Evolutionary conservation across 2,888 invertebrate species (phyloP).

Genomic region (Aphrophora alni): DNA sequence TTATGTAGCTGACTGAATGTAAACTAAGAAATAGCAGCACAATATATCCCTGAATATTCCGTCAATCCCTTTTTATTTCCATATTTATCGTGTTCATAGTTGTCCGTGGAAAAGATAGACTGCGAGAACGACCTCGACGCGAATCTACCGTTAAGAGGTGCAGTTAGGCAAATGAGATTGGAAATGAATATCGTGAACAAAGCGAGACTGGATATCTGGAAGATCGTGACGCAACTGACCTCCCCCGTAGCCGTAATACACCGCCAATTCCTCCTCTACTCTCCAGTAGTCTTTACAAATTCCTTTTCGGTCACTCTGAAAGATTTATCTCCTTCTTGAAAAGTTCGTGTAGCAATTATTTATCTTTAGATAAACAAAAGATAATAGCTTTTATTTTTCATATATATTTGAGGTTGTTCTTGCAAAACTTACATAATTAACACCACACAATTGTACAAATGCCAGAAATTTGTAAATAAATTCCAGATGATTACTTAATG

Average conservation of each 20-base stretch:
- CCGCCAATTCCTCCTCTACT: background rate
- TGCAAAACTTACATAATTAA: no score
- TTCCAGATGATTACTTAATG: no score
- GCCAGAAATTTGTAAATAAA: no score
- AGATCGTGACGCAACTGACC: background rate
- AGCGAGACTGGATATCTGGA: background rate
- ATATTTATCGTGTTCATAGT: background rate
- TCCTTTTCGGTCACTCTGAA: background rate
- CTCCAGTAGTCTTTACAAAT: constrained; percentile 2
- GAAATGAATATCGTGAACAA: constrained; percentile 9
- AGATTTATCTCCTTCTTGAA: constrained; percentile 2
- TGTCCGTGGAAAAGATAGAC: background rate
- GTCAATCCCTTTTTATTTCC: background rate
- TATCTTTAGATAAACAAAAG: background rate
- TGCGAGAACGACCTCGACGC: background rate
- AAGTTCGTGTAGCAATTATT: background rate
- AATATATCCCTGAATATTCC: background rate
- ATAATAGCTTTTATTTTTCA: background rate
- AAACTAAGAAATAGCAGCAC: no score
- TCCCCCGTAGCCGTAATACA: background rate
- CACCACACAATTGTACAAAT: no score
- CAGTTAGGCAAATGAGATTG: constrained; percentile 9
- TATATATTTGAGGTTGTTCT: no score
- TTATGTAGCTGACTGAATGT: no score
- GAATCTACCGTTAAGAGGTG: background rate